Percentiles rank a stretch among this genome's conserved stretches.
Evolutionary conservation across 37 sponge, comb jelly and placozoan species (phyloP).

Genomic region (Hormiphora californensis): DNA sequence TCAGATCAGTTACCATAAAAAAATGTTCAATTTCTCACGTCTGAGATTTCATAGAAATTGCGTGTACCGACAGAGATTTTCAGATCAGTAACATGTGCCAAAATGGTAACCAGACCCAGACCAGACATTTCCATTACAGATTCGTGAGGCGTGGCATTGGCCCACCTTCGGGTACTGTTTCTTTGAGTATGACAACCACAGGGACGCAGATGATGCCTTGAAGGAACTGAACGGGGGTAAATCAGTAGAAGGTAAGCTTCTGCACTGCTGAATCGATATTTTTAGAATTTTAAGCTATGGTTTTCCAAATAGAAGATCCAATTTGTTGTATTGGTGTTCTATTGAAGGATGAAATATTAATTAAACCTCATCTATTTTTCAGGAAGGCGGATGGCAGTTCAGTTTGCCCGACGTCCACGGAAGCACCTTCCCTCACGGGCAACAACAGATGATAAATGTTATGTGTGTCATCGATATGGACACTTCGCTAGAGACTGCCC

Average conservation of each 20-base stretch:
- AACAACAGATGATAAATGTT: constrained; percentile 27
- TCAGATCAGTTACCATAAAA: too few species aligned
- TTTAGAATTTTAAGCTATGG: not conserved
- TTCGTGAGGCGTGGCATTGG: constrained; percentile 38
- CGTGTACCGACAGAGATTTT: too few species aligned
- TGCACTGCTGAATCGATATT: too few species aligned
- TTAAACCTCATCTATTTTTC: not conserved
- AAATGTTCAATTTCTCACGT: too few species aligned
- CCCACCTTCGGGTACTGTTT: constrained; percentile 45
- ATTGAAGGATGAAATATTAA: not conserved
- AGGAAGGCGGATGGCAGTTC: constrained; percentile 23
- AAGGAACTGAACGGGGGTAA: constrained; percentile 4
- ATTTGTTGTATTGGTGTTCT: not conserved
- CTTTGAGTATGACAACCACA: constrained; percentile 39
- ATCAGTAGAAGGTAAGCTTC: constrained; percentile 25
- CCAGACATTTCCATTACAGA: not conserved
- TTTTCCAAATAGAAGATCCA: not conserved
- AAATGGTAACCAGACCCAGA: too few species aligned
- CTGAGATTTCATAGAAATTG: too few species aligned
- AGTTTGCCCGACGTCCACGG: constrained; percentile 37
- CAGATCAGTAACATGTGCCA: too few species aligned
- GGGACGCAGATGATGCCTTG: constrained; percentile 46
- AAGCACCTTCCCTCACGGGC: constrained; percentile 47
- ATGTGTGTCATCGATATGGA: constrained; percentile 35
- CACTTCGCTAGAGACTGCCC: constrained; percentile 49